Evolutionary conservation across 2,888 invertebrate species (phyloP).

Genomic region (Chrysolina oricalcia): DNA sequence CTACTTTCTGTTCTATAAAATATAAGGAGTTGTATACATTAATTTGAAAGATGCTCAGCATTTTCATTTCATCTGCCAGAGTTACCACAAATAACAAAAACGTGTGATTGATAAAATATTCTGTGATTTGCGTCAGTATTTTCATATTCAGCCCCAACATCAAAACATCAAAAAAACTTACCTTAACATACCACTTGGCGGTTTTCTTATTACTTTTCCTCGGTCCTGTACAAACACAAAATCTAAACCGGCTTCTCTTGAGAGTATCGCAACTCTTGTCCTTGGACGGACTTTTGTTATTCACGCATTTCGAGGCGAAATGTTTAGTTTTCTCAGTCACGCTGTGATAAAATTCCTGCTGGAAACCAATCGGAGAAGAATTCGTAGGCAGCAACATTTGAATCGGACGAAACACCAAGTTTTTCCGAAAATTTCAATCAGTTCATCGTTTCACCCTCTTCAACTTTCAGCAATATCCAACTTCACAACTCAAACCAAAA

Average conservation of each 20-base stretch:
- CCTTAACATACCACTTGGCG: conserved; percentile 83
- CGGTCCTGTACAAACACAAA: conserved; percentile 71
- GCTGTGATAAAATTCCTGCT: conserved; percentile 65
- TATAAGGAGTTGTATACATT: too few species aligned
- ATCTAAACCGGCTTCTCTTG: conserved; percentile 64
- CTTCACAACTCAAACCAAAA: background rate
- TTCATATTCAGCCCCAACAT: background rate
- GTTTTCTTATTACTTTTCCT: conserved; percentile 72
- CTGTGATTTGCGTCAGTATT: background rate
- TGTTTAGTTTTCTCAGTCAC: conserved; percentile 67
- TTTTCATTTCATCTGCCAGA: too few species aligned
- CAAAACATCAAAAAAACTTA: conserved; percentile 64
- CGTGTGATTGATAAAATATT: too few species aligned
- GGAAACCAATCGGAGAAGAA: conserved; percentile 65
- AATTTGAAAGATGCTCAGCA: too few species aligned
- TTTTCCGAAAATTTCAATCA: background rate
- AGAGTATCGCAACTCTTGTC: conserved; percentile 58
- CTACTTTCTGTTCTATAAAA: too few species aligned
- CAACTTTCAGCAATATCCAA: background rate
- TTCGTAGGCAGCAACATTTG: conserved; percentile 67
- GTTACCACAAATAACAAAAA: too few species aligned
- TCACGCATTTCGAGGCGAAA: conserved; percentile 65
- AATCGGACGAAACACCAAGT: background rate
- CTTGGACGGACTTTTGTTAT: conserved; percentile 58
- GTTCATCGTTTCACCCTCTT: background rate